These are phyloP conservation scores for Cryptocephalus primarius DNA, from an alignment of 2,888 invertebrate genomes.

Conservation along the genomic window DNA sequence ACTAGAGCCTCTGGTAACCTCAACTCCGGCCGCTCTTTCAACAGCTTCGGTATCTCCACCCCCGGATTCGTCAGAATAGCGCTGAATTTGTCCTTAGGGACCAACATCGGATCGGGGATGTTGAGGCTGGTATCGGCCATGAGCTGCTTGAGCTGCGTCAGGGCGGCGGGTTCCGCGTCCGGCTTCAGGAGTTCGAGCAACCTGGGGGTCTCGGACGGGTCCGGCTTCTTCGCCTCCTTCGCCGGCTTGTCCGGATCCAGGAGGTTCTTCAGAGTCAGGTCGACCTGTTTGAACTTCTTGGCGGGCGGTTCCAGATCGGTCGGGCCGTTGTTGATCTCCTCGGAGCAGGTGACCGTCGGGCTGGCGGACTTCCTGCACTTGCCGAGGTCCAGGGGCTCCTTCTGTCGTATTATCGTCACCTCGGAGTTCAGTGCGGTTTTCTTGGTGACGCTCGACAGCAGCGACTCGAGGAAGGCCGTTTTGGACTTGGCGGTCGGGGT, in stretches of 20 bases:
- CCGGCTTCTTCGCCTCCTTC: conserved; percentile 6
- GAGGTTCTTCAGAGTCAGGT: conserved; percentile 40
- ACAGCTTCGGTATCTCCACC: conserved; percentile 63
- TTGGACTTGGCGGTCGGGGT: conserved; percentile 28
- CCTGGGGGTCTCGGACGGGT: conserved; percentile 29
- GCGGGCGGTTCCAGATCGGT: conserved; percentile 24
- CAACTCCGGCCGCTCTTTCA: conserved; percentile 61
- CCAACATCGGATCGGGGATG: conserved; percentile 71
- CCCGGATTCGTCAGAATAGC: conserved; percentile 61
- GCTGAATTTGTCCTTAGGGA: conserved; percentile 65
- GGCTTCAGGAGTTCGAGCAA: conserved; percentile 38
- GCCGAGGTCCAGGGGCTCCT: conserved; percentile 59
- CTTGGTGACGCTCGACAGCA: conserved; percentile 48
- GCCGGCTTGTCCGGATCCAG: conserved; percentile 35
- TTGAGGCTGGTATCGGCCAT: conserved; percentile 56
- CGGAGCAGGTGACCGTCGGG: conserved; percentile 64
- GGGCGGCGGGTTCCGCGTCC: conserved; percentile 39
- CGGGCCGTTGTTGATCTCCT: conserved; percentile 52
- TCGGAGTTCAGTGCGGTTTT: conserved; percentile 47
- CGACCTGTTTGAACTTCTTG: conserved; percentile 41
- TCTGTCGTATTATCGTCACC: conserved; percentile 43
- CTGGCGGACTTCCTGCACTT: conserved; percentile 57
- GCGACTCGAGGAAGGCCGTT: conserved; percentile 49
- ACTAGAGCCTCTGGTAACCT: conserved; percentile 63
- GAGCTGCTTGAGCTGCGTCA: conserved; percentile 57